Evolutionary conservation across 2,888 invertebrate species (phyloP).

Genomic region (Anarsia innoxiella): DNA sequence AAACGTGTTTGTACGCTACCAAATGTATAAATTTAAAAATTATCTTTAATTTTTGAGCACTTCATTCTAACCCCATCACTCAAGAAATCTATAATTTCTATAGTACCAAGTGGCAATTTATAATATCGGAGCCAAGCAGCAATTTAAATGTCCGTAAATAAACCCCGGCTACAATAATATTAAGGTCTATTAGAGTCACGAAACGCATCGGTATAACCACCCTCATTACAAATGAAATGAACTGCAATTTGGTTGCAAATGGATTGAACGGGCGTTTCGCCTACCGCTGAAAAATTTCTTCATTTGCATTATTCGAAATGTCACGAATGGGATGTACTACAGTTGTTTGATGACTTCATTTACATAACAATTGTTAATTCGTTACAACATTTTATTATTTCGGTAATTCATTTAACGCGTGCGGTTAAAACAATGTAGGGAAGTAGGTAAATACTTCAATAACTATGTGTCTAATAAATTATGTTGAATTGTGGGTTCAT

Average conservation of each 20-base stretch:
- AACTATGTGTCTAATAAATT: no score
- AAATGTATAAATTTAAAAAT: no score
- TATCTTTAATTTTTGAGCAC: no score
- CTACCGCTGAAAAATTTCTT: slow-evolving; percentile 43
- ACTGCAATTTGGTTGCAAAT: slow-evolving; percentile 58
- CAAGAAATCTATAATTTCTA: no score
- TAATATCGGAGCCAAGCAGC: slow-evolving; percentile 14
- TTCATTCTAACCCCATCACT: no score
- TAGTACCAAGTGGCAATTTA: slow-evolving; percentile 12
- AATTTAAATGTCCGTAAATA: slow-evolving; percentile 34
- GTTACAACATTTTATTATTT: slow-evolving; percentile 10
- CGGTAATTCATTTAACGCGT: no score
- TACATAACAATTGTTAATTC: slow-evolving; percentile 15
- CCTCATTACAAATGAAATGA: slow-evolving; percentile 54
- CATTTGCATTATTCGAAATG: slow-evolving; percentile 37
- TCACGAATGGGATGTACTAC: slow-evolving; percentile 1
- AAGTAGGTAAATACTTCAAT: no score
- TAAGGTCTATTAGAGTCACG: slow-evolving; percentile 54
- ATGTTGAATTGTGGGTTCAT: no score
- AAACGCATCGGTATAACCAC: slow-evolving; percentile 38
- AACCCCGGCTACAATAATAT: slow-evolving; percentile 38
- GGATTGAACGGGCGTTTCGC: slow-evolving; percentile 39
- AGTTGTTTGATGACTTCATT: slow-evolving; percentile 25
- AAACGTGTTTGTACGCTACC: no score
- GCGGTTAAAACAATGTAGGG: no score